These are phyloP conservation scores for Cairina moschata DNA, from an alignment of 2,113 vertebrate species.

Conservation along the genomic window DNA sequence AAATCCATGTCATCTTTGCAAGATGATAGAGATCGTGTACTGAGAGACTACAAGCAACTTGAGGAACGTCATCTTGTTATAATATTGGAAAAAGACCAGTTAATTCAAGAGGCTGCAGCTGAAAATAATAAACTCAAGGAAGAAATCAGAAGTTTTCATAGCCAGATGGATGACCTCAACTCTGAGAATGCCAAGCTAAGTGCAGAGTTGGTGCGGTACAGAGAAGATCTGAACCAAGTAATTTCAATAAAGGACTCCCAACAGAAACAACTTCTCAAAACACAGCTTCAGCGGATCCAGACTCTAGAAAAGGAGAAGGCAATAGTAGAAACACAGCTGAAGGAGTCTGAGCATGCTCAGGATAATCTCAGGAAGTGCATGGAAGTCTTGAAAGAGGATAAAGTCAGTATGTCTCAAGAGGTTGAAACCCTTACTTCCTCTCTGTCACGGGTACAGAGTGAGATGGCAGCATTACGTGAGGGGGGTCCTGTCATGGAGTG, in stretches of 20 bases:
- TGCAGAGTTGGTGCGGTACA: constrained; percentile 87
- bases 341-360: constrained; percentile 28
- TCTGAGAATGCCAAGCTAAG: constrained; percentile 92
- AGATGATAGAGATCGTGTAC: constrained; percentile 88
- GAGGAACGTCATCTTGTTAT: constrained; percentile 89
- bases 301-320: constrained; percentile 80
- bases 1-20: constrained; percentile 96
- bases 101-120: constrained; percentile 93
- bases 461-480: constrained; percentile 53
- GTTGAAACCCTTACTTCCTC: constrained; percentile 53
- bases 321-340: constrained; percentile 65
- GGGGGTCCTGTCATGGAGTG: constrained; percentile 14
- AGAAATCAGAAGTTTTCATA: constrained; percentile 85
- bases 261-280: constrained; percentile 88
- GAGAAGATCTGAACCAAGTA: constrained; percentile 91
- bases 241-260: constrained; percentile 94
- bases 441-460: constrained; percentile 32
- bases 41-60: constrained; percentile 88
- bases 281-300: constrained; percentile 81
- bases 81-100: constrained; percentile 90
- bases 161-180: constrained; percentile 89
- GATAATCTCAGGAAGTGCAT: constrained; percentile 38
- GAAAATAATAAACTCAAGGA: constrained; percentile 93
- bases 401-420: constrained; percentile 62
- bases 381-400: constrained; percentile 65